Evolutionary conservation across 2,888 invertebrate genomes (phyloP).

Genomic region (Melanostoma mellinum): DNA sequence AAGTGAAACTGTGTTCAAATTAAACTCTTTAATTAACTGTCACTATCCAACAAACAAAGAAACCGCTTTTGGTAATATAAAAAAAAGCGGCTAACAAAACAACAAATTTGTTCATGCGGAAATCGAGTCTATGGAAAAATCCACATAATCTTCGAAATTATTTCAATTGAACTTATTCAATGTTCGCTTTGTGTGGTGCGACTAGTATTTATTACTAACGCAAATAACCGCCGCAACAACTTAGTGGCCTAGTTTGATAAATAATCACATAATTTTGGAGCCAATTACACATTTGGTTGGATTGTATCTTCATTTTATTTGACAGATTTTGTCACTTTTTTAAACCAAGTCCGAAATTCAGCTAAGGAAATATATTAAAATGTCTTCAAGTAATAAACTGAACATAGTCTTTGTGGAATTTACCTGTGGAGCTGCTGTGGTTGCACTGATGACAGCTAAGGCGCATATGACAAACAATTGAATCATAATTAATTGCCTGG

Average conservation of each 20-base stretch:
- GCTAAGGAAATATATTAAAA: no score
- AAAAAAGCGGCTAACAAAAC: not conserved
- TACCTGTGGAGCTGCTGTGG: conserved; percentile 57
- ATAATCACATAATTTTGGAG: no score
- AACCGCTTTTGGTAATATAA: conserved; percentile 11
- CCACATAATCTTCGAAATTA: conserved; percentile 10
- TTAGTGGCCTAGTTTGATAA: not conserved
- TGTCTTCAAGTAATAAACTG: no score
- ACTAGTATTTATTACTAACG: not conserved
- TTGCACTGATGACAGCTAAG: conserved; percentile 44
- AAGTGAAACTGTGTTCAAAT: no score
- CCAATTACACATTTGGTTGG: no score
- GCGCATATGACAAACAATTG: conserved; percentile 44
- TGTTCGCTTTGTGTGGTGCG: not conserved
- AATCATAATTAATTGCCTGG: conserved; percentile 52
- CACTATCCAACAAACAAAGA: not conserved
- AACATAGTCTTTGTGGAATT: not conserved
- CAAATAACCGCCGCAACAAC: not conserved
- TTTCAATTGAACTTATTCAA: conserved; percentile 15
- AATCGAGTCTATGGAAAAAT: conserved; percentile 9
- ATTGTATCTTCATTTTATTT: no score
- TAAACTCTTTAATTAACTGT: no score
- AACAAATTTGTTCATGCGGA: conserved; percentile 26
- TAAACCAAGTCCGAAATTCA: no score
- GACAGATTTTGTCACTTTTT: no score